Conservation (phyloP, 2,113 vertebrate genomes). For the Rhineura floridana region DNA sequence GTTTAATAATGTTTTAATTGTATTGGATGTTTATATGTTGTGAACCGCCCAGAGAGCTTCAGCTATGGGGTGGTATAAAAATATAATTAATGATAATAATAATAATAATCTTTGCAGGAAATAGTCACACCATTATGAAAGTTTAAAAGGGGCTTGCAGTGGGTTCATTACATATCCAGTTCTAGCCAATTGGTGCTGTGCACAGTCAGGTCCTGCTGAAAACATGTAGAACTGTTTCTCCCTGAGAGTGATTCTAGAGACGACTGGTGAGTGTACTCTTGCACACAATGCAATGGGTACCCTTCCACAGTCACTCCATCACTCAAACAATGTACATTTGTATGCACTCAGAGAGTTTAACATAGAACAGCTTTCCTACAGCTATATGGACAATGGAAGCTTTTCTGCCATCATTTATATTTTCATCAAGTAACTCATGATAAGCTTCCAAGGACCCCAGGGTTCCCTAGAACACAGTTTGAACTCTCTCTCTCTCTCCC, state of each 20-base stretch:
- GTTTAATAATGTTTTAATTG: too few species aligned
- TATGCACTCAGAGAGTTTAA: neutral
- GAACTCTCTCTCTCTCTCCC: too few species aligned
- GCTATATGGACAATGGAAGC: neutral
- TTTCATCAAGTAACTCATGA: neutral
- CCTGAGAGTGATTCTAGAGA: neutral
- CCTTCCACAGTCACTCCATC: neutral
- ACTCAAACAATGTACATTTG: neutral
- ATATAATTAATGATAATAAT: too few species aligned
- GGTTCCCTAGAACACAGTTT: neutral
- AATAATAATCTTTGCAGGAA: too few species aligned
- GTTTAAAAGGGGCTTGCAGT: neutral
- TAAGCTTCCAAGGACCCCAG: neutral
- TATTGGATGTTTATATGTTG: too few species aligned
- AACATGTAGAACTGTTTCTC: neutral
- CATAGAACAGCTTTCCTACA: neutral
- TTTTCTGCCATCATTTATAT: neutral
- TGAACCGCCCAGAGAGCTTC: too few species aligned
- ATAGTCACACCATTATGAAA: neutral
- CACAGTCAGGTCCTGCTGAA: neutral
- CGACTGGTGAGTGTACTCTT: neutral
- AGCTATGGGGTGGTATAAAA: too few species aligned
- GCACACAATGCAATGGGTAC: neutral
- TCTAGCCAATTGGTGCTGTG: neutral
- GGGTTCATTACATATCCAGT: neutral